Percentiles rank a stretch among this genome's conserved stretches.
These are phyloP conservation scores for Amphimallon solstitiale DNA, from an alignment of 2,888 invertebrate genomes.

Conservation along the genomic window DNA sequence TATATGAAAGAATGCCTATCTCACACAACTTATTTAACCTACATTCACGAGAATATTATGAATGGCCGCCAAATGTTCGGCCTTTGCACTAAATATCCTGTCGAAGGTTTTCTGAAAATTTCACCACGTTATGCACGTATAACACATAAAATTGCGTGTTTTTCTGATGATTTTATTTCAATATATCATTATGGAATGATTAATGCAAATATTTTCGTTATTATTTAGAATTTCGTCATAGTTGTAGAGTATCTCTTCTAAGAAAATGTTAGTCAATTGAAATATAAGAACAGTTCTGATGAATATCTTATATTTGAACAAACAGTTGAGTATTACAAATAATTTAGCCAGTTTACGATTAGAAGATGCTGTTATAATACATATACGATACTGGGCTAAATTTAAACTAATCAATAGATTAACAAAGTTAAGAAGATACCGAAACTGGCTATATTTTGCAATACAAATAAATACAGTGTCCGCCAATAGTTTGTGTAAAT, in stretches of 20 bases:
- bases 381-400: no score
- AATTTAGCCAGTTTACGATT: no score
- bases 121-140: background rate
- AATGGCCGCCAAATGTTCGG: conserved; percentile 8
- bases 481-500: no score
- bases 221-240: conserved; percentile 4
- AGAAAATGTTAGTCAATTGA: background rate
- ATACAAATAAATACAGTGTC: no score
- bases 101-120: conserved; percentile 13
- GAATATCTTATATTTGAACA: background rate
- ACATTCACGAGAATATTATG: conserved; percentile 16
- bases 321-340: background rate
- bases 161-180: background rate
- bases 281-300: background rate
- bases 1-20: conserved; percentile 18
- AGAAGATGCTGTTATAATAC: no score
- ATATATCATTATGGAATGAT: background rate
- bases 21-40: conserved; percentile 33
- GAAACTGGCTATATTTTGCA: no score
- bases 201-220: conserved; percentile 18
- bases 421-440: no score
- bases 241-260: background rate
- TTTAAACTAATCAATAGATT: no score
- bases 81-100: background rate
- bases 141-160: background rate